These are phyloP conservation scores for Eupithecia centaureata DNA, from an alignment of 2,888 invertebrate species.

Conservation along the genomic window DNA sequence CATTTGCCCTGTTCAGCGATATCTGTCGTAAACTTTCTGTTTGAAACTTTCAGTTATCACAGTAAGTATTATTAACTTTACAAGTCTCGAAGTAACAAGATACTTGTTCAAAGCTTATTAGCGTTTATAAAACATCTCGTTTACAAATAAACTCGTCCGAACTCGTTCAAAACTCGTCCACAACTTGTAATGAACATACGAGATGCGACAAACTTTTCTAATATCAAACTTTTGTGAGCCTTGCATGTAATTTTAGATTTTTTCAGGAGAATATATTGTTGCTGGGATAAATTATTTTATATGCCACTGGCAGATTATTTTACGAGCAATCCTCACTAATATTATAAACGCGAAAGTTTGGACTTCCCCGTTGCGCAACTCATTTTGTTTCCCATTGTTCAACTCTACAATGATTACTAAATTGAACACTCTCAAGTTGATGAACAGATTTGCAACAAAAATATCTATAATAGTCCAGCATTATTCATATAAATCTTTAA, in stretches of 20 bases:
- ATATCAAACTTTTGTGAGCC: slow-evolving; percentile 48
- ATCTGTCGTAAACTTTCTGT: background rate
- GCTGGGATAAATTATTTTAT: background rate
- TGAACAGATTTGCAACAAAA: too few species aligned
- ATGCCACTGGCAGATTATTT: background rate
- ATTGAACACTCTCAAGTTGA: too few species aligned
- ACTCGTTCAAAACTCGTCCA: slow-evolving; percentile 7
- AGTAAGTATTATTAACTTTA: background rate
- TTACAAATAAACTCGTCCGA: background rate
- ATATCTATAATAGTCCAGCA: too few species aligned
- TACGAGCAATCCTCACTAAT: too few species aligned
- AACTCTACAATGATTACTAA: too few species aligned
- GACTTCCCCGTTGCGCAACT: too few species aligned
- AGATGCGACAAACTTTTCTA: slow-evolving; percentile 54
- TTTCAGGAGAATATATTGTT: slow-evolving; percentile 1
- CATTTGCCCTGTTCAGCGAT: background rate
- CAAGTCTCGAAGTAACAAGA: background rate
- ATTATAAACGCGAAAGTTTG: too few species aligned
- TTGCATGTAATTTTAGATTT: slow-evolving; percentile 30
- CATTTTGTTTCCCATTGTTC: too few species aligned
- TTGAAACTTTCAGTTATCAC: background rate
- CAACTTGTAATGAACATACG: slow-evolving; percentile 42
- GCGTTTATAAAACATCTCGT: slow-evolving; percentile 6
- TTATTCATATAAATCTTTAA: too few species aligned
- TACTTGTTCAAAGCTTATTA: slow-evolving; percentile 4